Evolutionary conservation across 2,797 vertebrate genomes (phyloP), one percentile per base, ranked within the genome.

Genomic region (Glyptemys insculpta): DNA sequence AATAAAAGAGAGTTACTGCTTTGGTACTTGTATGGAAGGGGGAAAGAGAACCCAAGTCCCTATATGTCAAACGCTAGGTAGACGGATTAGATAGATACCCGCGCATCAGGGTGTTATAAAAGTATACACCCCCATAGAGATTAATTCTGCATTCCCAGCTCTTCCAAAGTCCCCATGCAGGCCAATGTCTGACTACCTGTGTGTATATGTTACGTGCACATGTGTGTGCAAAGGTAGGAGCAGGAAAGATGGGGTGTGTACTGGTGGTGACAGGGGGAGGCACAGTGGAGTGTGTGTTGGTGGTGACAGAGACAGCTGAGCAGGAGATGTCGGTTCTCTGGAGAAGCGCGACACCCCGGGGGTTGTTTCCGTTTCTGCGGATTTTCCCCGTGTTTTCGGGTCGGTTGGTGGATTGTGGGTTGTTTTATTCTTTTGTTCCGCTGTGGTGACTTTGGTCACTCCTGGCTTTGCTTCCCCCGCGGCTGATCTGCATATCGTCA

Each of bases 401-500:
- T 12, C 10, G 25, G 11, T 27, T 10, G 56, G 25, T 27, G 5
- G 56, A 3, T 53, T 18, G 31, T 16, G 15, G 15, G 31, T 68
- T 37, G n/a, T 23, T 37, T 41, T 23, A 23, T 18, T 29, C 56
- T 37, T 41, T 3, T 25, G 37, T 21, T 14, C 68, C 6, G 37
- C 37, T 3, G 10, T 3, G 5, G 72, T 7, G 72, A 29, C 41
- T 47, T 15, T 27, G 8, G 72, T 4, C 44, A 5, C 41, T 29
- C 72, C 44, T 93, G 96, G 91, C 94, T 94, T 93, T 23, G 8
- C 14, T 81, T 10, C 18, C 1, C 19, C 4, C 50, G 1, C 37
- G 27, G 15, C 44, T 23, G 9, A 74, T 79, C 98, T 96, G 95
- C 96, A 98, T 97, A 79, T 47, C 57, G 37, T 97, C 98, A 98